Conservation (phyloP, 2,113 vertebrate genomes). For the Rattus rattus region DNA sequence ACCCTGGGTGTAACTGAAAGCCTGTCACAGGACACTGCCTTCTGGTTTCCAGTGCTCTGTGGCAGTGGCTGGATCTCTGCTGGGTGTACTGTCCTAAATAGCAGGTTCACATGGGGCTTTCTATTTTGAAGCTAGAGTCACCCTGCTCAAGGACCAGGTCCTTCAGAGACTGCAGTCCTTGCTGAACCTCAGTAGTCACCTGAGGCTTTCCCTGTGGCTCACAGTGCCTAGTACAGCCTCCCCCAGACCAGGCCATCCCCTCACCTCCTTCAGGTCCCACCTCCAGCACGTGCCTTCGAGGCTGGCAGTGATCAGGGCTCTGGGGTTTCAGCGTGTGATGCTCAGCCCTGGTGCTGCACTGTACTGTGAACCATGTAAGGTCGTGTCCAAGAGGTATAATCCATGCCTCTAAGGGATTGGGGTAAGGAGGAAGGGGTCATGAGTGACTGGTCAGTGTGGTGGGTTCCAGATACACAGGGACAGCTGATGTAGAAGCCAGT, state of each 20-base stretch:
- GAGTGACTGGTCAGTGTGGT: accelerated
- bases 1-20: accelerated
- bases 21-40: accelerated
- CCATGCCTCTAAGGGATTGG: not conserved
- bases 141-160: not conserved
- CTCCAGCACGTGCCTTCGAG: not conserved
- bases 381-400: accelerated
- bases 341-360: not conserved
- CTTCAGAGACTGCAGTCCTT: not conserved
- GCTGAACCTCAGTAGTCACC: not conserved
- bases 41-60: accelerated
- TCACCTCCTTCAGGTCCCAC: accelerated
- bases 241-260: not conserved
- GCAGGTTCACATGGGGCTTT: not conserved
- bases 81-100: accelerated
- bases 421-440: not conserved
- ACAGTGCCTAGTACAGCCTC: not conserved
- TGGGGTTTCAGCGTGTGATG: not conserved
- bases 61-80: not conserved
- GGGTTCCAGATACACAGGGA: accelerated
- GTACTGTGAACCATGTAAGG: not conserved
- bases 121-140: not conserved
- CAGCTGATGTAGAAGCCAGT: accelerated
- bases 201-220: not conserved
- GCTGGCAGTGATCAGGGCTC: not conserved